A percentile compares a stretch with the other conserved stretches of the same genome.
Evolutionary conservation across 1,140 invertebrate species (phyloP).

Genomic region (Galleria mellonella): DNA sequence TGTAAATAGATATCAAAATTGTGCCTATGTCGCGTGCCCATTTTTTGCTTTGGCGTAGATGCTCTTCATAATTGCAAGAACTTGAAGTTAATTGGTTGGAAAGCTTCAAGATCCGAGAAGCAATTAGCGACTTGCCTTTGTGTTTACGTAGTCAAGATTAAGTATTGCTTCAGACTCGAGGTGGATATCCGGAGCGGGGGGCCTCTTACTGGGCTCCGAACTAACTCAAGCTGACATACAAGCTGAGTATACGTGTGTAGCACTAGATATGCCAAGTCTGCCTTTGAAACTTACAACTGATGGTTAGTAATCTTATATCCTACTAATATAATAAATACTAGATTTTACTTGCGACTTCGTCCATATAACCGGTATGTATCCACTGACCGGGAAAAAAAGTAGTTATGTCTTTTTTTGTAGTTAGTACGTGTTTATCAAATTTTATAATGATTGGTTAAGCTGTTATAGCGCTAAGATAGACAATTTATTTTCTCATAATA

Average conservation of each 20-base stretch:
- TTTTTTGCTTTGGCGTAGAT: slow-evolving; percentile 36
- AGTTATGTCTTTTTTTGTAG: too few species aligned
- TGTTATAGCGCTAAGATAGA: too few species aligned
- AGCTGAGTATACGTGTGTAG: slow-evolving; percentile 62
- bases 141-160: neutral
- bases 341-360: too few species aligned
- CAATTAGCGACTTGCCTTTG: slow-evolving; percentile 1
- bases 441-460: too few species aligned
- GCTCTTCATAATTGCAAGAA: slow-evolving; percentile 3
- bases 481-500: too few species aligned
- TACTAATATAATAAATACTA: too few species aligned
- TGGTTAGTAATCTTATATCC: slow-evolving; percentile 35
- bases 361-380: too few species aligned
- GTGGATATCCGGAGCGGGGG: slow-evolving; percentile 56
- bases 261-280: slow-evolving; percentile 45
- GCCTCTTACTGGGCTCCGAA: slow-evolving; percentile 49
- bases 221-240: slow-evolving; percentile 58
- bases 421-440: too few species aligned
- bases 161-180: slow-evolving; percentile 40
- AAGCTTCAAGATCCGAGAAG: neutral
- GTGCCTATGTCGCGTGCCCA: too few species aligned
- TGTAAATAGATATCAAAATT: too few species aligned
- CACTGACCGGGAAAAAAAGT: too few species aligned
- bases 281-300: slow-evolving; percentile 53
- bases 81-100: neutral